A percentile compares a stretch with the other conserved stretches of the same genome.
phyloP scores from a whole-genome alignment of 2,113 vertebrate genomes.

The Bos indicus region DNA sequence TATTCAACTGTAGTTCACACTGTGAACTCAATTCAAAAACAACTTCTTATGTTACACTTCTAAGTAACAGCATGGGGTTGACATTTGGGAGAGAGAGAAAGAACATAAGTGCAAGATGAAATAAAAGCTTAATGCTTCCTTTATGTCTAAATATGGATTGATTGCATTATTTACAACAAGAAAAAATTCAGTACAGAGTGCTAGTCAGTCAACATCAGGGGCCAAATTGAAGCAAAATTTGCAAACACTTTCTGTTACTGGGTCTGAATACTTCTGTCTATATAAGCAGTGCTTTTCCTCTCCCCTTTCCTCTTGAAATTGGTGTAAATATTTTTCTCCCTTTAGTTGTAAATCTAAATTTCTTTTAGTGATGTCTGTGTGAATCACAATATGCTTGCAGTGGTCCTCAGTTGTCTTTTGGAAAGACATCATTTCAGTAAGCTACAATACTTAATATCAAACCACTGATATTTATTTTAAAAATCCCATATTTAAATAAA shows the following conservation, averaged over 20 bases:
- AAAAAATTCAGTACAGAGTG: background rate
- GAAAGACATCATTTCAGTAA: background rate
- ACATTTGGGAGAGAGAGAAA: conserved; percentile 45
- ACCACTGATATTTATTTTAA: background rate
- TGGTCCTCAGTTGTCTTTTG: background rate
- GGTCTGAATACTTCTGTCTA: background rate
- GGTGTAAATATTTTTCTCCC: background rate
- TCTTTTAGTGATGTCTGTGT: background rate
- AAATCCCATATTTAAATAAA: background rate
- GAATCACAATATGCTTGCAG: background rate
- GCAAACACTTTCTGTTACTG: background rate
- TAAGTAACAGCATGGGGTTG: conserved; percentile 38
- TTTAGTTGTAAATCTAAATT: background rate
- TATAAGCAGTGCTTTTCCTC: background rate
- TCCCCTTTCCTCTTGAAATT: background rate
- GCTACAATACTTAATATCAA: fast-evolving
- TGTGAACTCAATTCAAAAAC: conserved; percentile 49
- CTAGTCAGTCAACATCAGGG: background rate
- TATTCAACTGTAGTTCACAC: conserved; percentile 40
- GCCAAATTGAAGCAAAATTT: conserved; percentile 3
- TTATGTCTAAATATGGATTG: conserved; percentile 62
- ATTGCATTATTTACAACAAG: conserved; percentile 60
- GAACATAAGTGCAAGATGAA: conserved; percentile 39
- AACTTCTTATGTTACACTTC: conserved; percentile 46
- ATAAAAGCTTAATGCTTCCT: conserved; percentile 59